Conservation (phyloP, 2,113 vertebrate species). For the Pelmatolapia mariae region DNA sequence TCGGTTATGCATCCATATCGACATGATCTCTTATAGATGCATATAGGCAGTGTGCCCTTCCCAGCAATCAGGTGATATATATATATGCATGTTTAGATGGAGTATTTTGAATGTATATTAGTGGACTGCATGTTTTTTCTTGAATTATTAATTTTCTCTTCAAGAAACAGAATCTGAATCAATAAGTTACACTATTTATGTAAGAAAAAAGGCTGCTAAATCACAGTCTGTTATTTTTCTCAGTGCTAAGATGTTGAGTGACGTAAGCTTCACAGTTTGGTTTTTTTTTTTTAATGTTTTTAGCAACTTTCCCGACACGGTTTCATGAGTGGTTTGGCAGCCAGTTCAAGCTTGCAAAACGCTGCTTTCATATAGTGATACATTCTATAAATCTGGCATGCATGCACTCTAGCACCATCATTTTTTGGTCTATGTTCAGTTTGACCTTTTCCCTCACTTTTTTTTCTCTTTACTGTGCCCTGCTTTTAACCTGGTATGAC, state of each 20-base stretch:
- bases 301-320: background rate
- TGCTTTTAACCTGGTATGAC: slow-evolving; percentile 46
- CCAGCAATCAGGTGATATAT: background rate
- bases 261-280: background rate
- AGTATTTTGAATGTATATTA: background rate
- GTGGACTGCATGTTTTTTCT: background rate
- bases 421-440: background rate
- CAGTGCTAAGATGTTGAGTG: background rate
- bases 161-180: background rate
- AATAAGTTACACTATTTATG: background rate
- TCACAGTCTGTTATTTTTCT: background rate
- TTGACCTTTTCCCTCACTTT: slow-evolving; percentile 16
- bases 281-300: accelerated
- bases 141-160: background rate
- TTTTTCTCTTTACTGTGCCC: background rate
- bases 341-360: background rate
- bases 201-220: background rate
- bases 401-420: background rate
- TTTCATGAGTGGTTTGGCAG: background rate
- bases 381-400: background rate
- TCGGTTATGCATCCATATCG: background rate
- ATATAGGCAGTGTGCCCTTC: background rate
- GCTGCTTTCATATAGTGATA: background rate
- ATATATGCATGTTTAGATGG: background rate
- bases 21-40: background rate